Base-by-base conservation (phyloP, 2,113 vertebrate genomes). In the Kobus ellipsiprymnus region DNA sequence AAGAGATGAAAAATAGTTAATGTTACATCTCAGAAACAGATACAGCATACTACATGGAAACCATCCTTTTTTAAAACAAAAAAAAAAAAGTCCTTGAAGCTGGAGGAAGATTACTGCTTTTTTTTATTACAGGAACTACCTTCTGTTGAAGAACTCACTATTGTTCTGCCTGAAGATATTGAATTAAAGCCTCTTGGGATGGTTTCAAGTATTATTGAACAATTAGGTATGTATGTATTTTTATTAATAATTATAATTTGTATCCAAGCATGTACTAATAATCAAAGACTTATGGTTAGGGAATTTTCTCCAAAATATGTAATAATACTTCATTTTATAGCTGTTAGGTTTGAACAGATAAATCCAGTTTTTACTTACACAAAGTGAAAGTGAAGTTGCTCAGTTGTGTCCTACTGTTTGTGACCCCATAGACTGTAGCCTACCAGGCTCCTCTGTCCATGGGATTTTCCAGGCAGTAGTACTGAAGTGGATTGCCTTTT, bases 151-250 rank as follows among this genome's bases (percentile, higher is more conserved):
- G 99, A 99, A 6, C 77, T 99, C 54, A 91, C 88, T 88, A 50
- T 99, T 94, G 96, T 97, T 64, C 97, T 99, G 55, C 99, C 99
- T 81, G 99, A 99, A 93, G 98, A 99, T 36, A 98, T 99, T 91
- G 99, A 99, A 96, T 97, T 99, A 94, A 99, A 98, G 92, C 99
- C 99, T 13, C 98, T 99, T 86, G 99, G 99, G 83, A 98, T 99
- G 14, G 98, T 99, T 97, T 99, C 99, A 96, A 99, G 99, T 92
- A 98, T 99, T 74, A 97, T 99, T 82, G 99, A 99, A 67, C 98
- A 99, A 80, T 98, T 99, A n/a, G 99, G 99, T 99, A 98, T 86
- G 98, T 97, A 98, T 97, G 19, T 98, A 92, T 50, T 3, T 7
- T 94, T 90, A 84, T 78, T 82, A 86, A 95, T 87, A 90, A 27